Percentiles rank a stretch among this genome's conserved stretches.
Evolutionary conservation across 2,888 invertebrate species (phyloP).

Genomic region (Linnaemya tessellans): DNA sequence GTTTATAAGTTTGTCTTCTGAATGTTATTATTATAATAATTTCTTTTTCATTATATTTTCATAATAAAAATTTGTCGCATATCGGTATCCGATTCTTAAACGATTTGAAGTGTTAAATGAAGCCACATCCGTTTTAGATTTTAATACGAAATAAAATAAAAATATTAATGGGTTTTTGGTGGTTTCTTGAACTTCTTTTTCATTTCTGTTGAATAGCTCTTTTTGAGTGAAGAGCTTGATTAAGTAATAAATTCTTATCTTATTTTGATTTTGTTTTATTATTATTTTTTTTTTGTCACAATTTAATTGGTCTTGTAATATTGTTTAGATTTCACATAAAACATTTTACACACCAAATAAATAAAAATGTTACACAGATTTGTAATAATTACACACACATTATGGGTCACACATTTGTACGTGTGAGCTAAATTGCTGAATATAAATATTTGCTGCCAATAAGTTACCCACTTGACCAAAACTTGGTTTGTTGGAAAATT

Average conservation of each 20-base stretch:
- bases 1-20: background rate
- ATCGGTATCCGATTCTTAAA: background rate
- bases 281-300: background rate
- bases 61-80: background rate
- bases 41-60: background rate
- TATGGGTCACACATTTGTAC: no score
- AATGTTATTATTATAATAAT: background rate
- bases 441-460: no score
- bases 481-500: no score
- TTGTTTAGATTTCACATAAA: background rate
- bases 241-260: background rate
- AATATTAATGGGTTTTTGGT: background rate
- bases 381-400: background rate
- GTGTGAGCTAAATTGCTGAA: no score
- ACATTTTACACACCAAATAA: background rate
- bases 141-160: background rate
- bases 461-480: no score
- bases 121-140: constrained; percentile 13
- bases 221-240: background rate
- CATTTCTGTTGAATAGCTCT: background rate
- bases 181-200: background rate
- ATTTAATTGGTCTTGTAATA: background rate
- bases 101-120: background rate
- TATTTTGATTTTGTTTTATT: no score
- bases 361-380: background rate